Conservation (phyloP, 2,888 invertebrate species). For the Aphodius sticticus region DNA sequence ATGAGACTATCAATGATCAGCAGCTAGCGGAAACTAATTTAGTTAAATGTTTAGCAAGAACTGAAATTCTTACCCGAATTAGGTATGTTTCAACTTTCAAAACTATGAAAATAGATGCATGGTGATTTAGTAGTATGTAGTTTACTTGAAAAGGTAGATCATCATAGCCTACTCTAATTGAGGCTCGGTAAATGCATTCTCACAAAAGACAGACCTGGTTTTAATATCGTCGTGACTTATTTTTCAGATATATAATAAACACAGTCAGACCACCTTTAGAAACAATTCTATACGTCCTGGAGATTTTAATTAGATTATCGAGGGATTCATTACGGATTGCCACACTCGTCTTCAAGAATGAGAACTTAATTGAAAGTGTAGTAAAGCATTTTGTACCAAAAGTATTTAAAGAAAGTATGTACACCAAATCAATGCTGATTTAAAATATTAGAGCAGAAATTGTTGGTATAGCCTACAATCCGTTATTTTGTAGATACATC, state of each 20-base stretch:
- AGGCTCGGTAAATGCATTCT: too few relatives aligned
- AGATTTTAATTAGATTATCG: constrained; percentile 80
- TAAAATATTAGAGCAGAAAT: constrained; percentile 1
- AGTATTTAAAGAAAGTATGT: constrained; percentile 41
- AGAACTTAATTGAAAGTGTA: constrained; percentile 70
- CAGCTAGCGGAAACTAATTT: constrained; percentile 87
- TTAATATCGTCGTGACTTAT: neutral
- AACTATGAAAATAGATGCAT: too few relatives aligned
- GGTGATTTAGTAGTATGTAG: too few relatives aligned
- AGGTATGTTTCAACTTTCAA: constrained; percentile 56
- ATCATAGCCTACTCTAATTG: too few relatives aligned
- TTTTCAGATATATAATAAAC: constrained; percentile 76
- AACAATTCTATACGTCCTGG: constrained; percentile 77
- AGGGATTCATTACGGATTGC: constrained; percentile 78
- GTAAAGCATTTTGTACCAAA: constrained; percentile 67
- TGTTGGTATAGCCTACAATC: neutral
- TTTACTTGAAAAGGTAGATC: too few relatives aligned
- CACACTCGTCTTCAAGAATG: constrained; percentile 68
- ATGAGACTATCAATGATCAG: constrained; percentile 81
- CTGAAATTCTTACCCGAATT: constrained; percentile 79
- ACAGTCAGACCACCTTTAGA: constrained; percentile 72
- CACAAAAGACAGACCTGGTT: too few relatives aligned
- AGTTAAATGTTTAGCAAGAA: constrained; percentile 74
- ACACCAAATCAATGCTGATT: constrained; percentile 30
- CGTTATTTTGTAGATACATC: constrained; percentile 35